Evolutionary conservation across 2,888 invertebrate genomes (phyloP).

Genomic region (Drosophila borborema): DNA sequence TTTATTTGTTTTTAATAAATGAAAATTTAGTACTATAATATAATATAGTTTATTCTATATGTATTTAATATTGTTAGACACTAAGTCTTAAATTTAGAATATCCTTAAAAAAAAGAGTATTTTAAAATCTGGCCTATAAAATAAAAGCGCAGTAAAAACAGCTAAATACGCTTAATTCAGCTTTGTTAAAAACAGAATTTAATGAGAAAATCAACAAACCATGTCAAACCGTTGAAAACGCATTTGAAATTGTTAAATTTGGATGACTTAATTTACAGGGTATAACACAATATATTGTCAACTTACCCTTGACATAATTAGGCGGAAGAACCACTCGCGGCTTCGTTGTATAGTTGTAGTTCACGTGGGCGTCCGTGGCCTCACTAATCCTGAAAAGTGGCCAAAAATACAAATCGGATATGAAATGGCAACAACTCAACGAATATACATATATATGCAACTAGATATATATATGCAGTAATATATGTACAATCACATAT

Average conservation of each 20-base stretch:
- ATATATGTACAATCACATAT: neutral
- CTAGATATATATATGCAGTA: neutral
- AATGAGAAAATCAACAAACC: neutral
- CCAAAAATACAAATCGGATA: slow-evolving; percentile 53
- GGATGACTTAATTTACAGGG: neutral
- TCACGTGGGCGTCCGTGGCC: slow-evolving; percentile 86
- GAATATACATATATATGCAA: slow-evolving; percentile 3
- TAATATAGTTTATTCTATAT: too few species aligned
- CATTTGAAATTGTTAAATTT: neutral
- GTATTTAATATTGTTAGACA: too few species aligned
- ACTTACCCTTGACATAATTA: slow-evolving; percentile 91
- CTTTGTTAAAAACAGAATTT: neutral
- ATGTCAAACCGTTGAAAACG: neutral
- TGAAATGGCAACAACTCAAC: slow-evolving; percentile 16
- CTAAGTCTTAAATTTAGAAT: neutral
- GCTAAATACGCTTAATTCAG: neutral
- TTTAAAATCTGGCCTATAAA: neutral
- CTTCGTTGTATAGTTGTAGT: slow-evolving; percentile 88
- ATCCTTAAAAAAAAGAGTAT: neutral
- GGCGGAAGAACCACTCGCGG: slow-evolving; percentile 90
- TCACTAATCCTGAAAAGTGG: slow-evolving; percentile 83
- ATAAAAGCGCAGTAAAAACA: neutral
- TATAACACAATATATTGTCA: slow-evolving; percentile 1
- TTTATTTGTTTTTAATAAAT: too few species aligned
- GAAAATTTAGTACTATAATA: too few species aligned